Evolutionary conservation across 2,113 vertebrate species (phyloP), one percentile per base, ranked within the genome.

Genomic region (Tragelaphus strepsiceros): DNA sequence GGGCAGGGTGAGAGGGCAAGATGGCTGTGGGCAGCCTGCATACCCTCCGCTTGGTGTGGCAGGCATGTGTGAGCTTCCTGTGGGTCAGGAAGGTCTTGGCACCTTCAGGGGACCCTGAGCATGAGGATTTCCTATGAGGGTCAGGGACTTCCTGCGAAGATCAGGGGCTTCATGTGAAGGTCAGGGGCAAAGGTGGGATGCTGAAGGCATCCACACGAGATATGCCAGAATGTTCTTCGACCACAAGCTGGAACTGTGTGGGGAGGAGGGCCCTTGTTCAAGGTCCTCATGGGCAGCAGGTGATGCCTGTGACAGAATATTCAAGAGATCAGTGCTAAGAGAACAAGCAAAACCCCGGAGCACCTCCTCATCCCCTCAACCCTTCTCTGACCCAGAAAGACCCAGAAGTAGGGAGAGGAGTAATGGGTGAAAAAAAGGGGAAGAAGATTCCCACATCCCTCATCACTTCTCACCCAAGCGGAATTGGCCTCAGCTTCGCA

Each of bases 381-480:
- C 35, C 39, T 62, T 6, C 74, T 64, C 10, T 83, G 87, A 91
- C 4, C 19, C 22, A 32, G 77, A 71, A 81, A 77, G 87, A 93
- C 11, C 22, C n/a, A 74, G 35, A 88, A 24, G 8, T 81, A 22
- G 28, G 51, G 74, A 71, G 80, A 88, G 13, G 21, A 80, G 11
- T 58, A 32, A 81, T 17, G 3, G 7, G 46, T 14, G 51, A 84
- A n/a, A 30, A 53, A 24, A 88, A 58, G 35, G 4, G 39, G 49
- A 61, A 67, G 39, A 46, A 43, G 9, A 22, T 49, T 21, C 7
- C 51, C 26, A 39, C 15, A 22, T 11, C 3, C 80, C 28, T 90
- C 9, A 1, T 39, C n/a, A 30, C 8, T 83, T 39, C 17, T 74
- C 26, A 80, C 35, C n/a, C 7, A 12, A 16, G 43, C 0, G 0